Percentiles rank a stretch among this genome's conserved stretches.
phyloP scores from a whole-genome alignment of 2,888 invertebrate genomes.

The Lordiphosa fenestrarum region DNA sequence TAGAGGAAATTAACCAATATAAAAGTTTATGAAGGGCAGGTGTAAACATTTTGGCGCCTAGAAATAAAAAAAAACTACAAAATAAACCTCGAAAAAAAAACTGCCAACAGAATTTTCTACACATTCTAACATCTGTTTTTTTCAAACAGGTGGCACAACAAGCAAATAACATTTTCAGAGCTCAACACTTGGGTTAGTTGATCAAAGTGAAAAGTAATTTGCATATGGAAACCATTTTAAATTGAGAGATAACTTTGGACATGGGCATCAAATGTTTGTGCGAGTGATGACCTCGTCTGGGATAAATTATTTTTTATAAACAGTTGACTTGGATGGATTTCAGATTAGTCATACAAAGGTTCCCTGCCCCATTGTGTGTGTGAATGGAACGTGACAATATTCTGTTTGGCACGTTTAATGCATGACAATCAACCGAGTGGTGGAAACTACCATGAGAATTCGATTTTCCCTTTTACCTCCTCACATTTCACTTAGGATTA shows the following conservation, averaged over 20 bases:
- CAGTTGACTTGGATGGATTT: constrained; percentile 16
- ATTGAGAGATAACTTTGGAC: constrained; percentile 13
- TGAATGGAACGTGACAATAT: constrained; percentile 60
- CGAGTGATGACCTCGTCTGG: constrained; percentile 13
- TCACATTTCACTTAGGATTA: constrained; percentile 3
- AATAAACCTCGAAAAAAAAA: no score
- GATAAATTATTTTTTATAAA: not conserved
- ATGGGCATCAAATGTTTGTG: constrained; percentile 8
- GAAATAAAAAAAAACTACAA: no score
- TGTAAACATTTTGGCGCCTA: no score
- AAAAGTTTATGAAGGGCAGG: no score
- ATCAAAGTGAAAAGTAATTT: constrained; percentile 18
- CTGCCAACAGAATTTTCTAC: no score
- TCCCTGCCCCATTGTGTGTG: not conserved
- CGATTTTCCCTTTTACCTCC: no score
- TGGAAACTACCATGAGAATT: constrained; percentile 5
- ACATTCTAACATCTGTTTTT: not conserved
- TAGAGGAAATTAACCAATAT: no score
- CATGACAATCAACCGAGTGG: constrained; percentile 35
- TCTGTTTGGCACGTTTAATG: constrained; percentile 49
- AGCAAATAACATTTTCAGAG: not conserved
- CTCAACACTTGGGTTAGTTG: constrained; percentile 15
- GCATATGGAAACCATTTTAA: constrained; percentile 10
- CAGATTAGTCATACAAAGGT: constrained; percentile 46
- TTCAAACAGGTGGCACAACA: constrained; percentile 1